Conservation (phyloP, 2,888 invertebrate species). For the Rosalia funebris region DNA sequence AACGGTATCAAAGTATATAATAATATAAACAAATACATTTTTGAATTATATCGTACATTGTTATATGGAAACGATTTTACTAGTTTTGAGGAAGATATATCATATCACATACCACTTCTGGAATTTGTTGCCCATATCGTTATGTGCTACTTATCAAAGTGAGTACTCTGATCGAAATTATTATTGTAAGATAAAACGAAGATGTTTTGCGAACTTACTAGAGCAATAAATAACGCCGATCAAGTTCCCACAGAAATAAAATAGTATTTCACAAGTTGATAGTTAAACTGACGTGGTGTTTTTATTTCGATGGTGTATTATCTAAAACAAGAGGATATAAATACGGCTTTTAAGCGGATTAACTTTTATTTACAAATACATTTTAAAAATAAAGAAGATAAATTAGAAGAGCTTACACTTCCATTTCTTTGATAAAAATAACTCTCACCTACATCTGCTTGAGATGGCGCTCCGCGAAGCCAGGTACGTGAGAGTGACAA, state of each 20-base stretch:
- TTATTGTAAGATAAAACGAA: neutral
- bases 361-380: conserved; percentile 21
- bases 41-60: too few relatives aligned
- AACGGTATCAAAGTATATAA: too few relatives aligned
- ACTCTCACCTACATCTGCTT: conserved; percentile 19
- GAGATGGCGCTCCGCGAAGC: neutral
- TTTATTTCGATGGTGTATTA: conserved; percentile 6
- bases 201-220: neutral
- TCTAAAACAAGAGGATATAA: conserved; percentile 22
- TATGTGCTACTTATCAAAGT: too few relatives aligned
- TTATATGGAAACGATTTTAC: too few relatives aligned
- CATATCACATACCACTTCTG: too few relatives aligned
- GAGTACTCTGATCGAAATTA: neutral
- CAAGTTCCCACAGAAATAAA: conserved; percentile 1
- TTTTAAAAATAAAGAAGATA: conserved; percentile 23
- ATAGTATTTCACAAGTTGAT: neutral
- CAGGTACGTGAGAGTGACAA: conserved; percentile 15
- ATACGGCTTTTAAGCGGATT: conserved; percentile 21
- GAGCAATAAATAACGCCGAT: neutral
- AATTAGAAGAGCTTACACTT: conserved; percentile 15
- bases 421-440: conserved; percentile 22
- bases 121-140: too few relatives aligned
- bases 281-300: conserved; percentile 9
- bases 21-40: too few relatives aligned
- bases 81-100: too few relatives aligned